phyloP scores from a whole-genome alignment of 2,797 vertebrate species.

The Hippocampus kuda region DNA sequence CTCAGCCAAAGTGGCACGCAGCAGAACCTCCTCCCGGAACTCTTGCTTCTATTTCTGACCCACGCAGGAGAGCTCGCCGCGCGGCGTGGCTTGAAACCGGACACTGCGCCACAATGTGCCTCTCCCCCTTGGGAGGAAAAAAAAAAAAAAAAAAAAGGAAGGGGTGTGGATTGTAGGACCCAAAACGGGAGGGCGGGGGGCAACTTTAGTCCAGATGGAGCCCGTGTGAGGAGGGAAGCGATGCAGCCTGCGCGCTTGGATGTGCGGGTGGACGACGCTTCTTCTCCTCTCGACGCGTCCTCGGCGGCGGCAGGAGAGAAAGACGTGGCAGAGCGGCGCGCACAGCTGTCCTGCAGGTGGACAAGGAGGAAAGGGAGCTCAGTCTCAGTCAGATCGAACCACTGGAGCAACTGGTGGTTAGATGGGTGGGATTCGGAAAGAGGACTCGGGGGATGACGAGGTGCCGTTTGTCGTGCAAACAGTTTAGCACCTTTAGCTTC shows the following conservation, averaged over 20 bases:
- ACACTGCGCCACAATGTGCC: conserved; percentile 59
- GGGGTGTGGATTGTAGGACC: conserved; percentile 3
- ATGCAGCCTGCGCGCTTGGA: not conserved
- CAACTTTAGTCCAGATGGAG: not conserved
- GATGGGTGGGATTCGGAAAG: conserved; percentile 1
- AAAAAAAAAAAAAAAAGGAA: conserved; percentile 13
- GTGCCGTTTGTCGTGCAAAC: not conserved
- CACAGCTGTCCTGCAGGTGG: conserved; percentile 60
- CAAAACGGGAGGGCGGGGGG: not conserved
- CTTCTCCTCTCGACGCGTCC: conserved; percentile 24
- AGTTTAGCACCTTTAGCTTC: not conserved
- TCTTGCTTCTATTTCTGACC: conserved; percentile 42
- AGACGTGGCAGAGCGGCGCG: conserved; percentile 60
- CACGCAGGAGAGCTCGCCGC: conserved; percentile 42
- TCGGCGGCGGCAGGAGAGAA: conserved; percentile 29
- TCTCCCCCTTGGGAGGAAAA: conserved; percentile 15
- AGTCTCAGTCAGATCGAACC: not conserved
- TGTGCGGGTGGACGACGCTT: not conserved
- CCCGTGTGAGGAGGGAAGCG: not conserved
- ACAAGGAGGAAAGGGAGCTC: conserved; percentile 10
- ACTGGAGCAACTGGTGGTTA: conserved; percentile 26
- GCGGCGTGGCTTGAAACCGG: conserved; percentile 55
- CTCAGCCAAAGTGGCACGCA: conserved; percentile 9
- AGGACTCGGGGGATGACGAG: not conserved
- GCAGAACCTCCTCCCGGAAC: conserved; percentile 39